phyloP scores from a whole-genome alignment of 2,888 invertebrate species.

The Scaptomyza tumidula region DNA sequence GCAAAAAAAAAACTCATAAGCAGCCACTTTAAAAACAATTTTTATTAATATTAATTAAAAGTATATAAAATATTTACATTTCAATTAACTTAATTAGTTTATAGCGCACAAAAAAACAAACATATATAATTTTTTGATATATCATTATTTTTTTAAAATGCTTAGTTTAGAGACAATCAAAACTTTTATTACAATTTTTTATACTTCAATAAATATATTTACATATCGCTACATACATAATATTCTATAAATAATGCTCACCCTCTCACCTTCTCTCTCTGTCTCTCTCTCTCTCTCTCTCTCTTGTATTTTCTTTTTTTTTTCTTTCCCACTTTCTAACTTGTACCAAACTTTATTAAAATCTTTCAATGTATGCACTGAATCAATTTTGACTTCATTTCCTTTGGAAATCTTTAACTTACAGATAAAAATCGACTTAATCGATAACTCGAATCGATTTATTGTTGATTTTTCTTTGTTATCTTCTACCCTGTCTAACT shows the following conservation, averaged over 20 bases:
- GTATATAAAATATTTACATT: conserved; percentile 30
- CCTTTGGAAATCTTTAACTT: not conserved
- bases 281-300: not conserved
- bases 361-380: not conserved
- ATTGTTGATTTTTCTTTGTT: not conserved
- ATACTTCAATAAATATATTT: conserved; percentile 75
- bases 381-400: not conserved
- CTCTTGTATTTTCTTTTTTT: not conserved
- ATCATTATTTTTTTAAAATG: conserved; percentile 48
- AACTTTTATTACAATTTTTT: conserved; percentile 68
- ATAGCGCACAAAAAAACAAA: conserved; percentile 38
- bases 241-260: conserved; percentile 46
- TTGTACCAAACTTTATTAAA: not conserved
- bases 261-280: conserved; percentile 9
- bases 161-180: conserved; percentile 42
- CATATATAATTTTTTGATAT: conserved; percentile 62
- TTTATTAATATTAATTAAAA: conserved; percentile 32
- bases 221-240: conserved; percentile 48
- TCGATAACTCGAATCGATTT: conserved; percentile 2
- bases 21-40: conserved; percentile 59
- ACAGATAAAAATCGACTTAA: not conserved
- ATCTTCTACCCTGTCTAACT: conserved; percentile 11
- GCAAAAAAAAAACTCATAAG: conserved; percentile 37
- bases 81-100: conserved; percentile 59
- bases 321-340: conserved; percentile 5